A percentile compares a stretch with the other conserved stretches of the same genome.
Conservation (phyloP, 2,888 invertebrate genomes). For the Microchrysa polita region DNA sequence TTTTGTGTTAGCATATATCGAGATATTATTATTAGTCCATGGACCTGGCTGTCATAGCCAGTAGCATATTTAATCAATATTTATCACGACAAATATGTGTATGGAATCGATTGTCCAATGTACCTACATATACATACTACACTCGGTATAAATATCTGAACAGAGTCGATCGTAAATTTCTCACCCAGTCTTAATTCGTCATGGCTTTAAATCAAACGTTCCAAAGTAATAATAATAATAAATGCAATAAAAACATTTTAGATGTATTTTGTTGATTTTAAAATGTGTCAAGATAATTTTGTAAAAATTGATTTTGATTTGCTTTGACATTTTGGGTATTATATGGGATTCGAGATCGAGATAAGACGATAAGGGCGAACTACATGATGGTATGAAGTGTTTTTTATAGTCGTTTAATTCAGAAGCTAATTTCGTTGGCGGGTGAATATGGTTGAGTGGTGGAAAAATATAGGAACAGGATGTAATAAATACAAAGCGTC, state of each 20-base stretch:
- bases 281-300: slow-evolving; percentile 18
- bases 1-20: too few species aligned
- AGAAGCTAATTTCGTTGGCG: too few species aligned
- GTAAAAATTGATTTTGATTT: slow-evolving; percentile 29
- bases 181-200: slow-evolving; percentile 1
- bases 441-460: too few species aligned
- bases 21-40: background rate
- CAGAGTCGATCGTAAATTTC: background rate
- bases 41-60: background rate
- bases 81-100: background rate
- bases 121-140: too few species aligned
- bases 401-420: too few species aligned
- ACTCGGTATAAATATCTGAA: too few species aligned
- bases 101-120: background rate
- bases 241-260: too few species aligned
- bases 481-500: too few species aligned
- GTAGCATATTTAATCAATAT: slow-evolving; percentile 7
- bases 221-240: too few species aligned
- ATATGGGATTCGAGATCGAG: background rate
- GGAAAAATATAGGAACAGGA: too few species aligned
- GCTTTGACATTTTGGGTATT: slow-evolving; percentile 11
- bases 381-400: background rate
- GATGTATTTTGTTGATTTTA: slow-evolving; percentile 3
- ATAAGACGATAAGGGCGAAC: background rate
- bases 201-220: slow-evolving; percentile 2